Conservation (phyloP, 30 jellyfish, hydroid and myxozoan species). For the Nemopilema nomurai region DNA sequence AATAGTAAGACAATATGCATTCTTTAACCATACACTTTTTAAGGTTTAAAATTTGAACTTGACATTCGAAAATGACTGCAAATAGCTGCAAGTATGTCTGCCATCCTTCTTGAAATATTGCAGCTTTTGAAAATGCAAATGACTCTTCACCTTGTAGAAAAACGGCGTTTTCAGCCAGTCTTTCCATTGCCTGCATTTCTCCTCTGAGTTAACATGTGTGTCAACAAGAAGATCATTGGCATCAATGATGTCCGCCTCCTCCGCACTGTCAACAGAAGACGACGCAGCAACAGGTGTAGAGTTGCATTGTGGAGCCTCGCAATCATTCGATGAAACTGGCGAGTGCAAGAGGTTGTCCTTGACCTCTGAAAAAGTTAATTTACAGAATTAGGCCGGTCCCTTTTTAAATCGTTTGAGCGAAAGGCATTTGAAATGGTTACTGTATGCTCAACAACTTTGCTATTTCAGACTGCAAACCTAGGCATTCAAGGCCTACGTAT, state of each 20-base stretch:
- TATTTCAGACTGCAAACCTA: too few relatives aligned
- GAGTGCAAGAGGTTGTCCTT: slow-evolving; percentile 8
- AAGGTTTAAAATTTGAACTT: too few relatives aligned
- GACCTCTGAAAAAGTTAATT: background rate
- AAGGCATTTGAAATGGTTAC: background rate
- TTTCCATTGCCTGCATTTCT: slow-evolving; percentile 66
- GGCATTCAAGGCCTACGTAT: too few relatives aligned
- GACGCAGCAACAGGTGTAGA: slow-evolving; percentile 33
- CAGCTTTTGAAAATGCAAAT: background rate
- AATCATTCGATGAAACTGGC: slow-evolving; percentile 24
- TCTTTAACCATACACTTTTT: too few relatives aligned
- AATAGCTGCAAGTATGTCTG: too few relatives aligned
- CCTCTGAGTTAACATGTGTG: slow-evolving; percentile 13
- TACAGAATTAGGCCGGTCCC: background rate
- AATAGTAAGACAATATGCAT: too few relatives aligned
- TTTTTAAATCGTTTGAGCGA: background rate
- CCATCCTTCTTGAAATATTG: too few relatives aligned
- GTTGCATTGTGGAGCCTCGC: slow-evolving; percentile 11
- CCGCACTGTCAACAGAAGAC: slow-evolving; percentile 6
- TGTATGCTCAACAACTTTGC: too few relatives aligned
- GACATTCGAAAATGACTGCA: too few relatives aligned
- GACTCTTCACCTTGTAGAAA: slow-evolving; percentile 75
- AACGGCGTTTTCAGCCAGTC: slow-evolving; percentile 74
- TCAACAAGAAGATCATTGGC: slow-evolving; percentile 13
- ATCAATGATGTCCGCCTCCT: slow-evolving; percentile 15